phyloP scores from a whole-genome alignment of 2,888 invertebrate species.

The Macaria liturata region DNA sequence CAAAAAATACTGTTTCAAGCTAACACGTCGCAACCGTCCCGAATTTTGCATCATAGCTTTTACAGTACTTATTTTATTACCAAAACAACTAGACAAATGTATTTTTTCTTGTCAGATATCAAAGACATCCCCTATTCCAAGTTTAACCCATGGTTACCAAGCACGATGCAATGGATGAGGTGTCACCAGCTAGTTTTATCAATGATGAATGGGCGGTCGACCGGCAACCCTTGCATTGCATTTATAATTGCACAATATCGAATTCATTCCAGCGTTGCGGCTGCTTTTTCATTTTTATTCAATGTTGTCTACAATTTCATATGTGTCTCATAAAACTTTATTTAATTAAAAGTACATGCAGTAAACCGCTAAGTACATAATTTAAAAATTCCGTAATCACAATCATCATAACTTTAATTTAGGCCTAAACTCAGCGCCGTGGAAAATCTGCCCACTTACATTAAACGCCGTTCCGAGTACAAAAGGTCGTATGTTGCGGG shows the following conservation, averaged over 20 bases:
- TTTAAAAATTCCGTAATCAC: slow-evolving; percentile 6
- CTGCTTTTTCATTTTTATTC: too few species aligned
- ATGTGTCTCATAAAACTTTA: too few species aligned
- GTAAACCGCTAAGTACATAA: too few species aligned
- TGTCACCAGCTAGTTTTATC: slow-evolving; percentile 67
- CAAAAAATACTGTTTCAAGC: too few species aligned
- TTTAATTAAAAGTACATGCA: too few species aligned
- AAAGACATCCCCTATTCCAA: not conserved
- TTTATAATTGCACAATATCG: slow-evolving; percentile 32
- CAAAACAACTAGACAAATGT: too few species aligned
- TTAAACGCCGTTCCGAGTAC: slow-evolving; percentile 57
- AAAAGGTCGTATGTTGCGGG: slow-evolving; percentile 54
- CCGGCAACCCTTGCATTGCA: slow-evolving; percentile 29
- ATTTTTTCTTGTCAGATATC: not conserved
- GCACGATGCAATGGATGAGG: slow-evolving; percentile 51
- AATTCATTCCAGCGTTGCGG: slow-evolving; percentile 3
- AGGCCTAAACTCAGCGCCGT: slow-evolving; percentile 77
- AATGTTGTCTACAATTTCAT: too few species aligned
- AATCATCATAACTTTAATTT: slow-evolving; percentile 57
- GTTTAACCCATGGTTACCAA: not conserved
- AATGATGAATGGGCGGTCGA: slow-evolving; percentile 58
- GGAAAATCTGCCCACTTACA: slow-evolving; percentile 81
- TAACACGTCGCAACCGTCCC: too few species aligned
- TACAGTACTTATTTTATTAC: too few species aligned
- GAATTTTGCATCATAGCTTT: too few species aligned